Conservation (phyloP, 2,113 vertebrate species). For the Triplophysa siluroides region DNA sequence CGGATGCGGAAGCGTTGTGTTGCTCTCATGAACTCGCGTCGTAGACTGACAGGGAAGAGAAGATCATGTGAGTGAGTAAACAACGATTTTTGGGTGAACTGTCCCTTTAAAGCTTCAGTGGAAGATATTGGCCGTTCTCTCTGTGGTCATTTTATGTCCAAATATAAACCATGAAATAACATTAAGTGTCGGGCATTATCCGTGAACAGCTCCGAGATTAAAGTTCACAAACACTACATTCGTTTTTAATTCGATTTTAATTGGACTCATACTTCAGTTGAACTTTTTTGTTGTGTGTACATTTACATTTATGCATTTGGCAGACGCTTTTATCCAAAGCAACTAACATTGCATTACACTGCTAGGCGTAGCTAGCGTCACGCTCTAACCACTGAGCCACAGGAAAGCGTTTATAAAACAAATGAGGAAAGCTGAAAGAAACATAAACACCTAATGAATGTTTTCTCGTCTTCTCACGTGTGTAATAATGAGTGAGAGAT, state of each 20-base stretch:
- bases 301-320: too few species aligned
- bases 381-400: too few species aligned
- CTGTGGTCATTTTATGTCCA: slow-evolving; percentile 50
- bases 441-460: too few species aligned
- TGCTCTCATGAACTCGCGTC: neutral
- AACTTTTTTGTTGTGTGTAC: slow-evolving; percentile 10
- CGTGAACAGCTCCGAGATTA: slow-evolving; percentile 45
- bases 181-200: slow-evolving; percentile 51
- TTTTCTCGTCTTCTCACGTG: too few species aligned
- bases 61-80: neutral
- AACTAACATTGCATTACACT: too few species aligned
- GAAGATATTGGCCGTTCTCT: neutral
- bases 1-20: too few species aligned
- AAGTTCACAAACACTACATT: slow-evolving; percentile 45
- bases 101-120: too few species aligned
- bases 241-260: slow-evolving; percentile 58
- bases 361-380: too few species aligned
- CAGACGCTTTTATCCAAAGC: too few species aligned
- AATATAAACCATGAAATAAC: slow-evolving; percentile 60
- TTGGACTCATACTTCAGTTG: slow-evolving; percentile 50
- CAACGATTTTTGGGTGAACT: neutral
- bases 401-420: slow-evolving; percentile 11
- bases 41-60: neutral
- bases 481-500: too few species aligned
- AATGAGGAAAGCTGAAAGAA: slow-evolving; percentile 30